Percentiles rank a stretch among this genome's conserved stretches.
These are phyloP conservation scores for roundworm (Caenorhabditis elegans) DNA, from an alignment of 1,140 invertebrate species.

Conservation along the genomic window WBcel235 BX284602.5:6124001-6124500, in stretches of 20 bases:
- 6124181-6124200: slow-evolving; percentile 68
- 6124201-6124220: slow-evolving; percentile 87
- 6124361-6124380: slow-evolving; percentile 77
- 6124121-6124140: slow-evolving; percentile 58
- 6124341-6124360: slow-evolving; percentile 79
- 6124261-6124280: slow-evolving; percentile 86
- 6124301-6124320: slow-evolving; percentile 74
- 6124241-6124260: slow-evolving; percentile 92
- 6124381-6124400: slow-evolving; percentile 68
- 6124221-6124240: slow-evolving; percentile 90
- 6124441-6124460: slow-evolving; percentile 80
- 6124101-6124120: slow-evolving; percentile 48
- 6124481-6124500: slow-evolving; percentile 81
- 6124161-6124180: slow-evolving; percentile 70
- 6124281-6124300: slow-evolving; percentile 81
- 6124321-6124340: slow-evolving; percentile 80
- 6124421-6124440: slow-evolving; percentile 86
- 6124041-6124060: slow-evolving; percentile 2
- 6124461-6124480: slow-evolving; percentile 91
- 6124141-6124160: slow-evolving; percentile 75
- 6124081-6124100: slow-evolving; percentile 42
- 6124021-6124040: slow-evolving; percentile 33
- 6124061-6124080: too few relatives aligned
- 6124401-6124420: slow-evolving; percentile 80
- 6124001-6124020: slow-evolving; percentile 34